A percentile compares a stretch with the other conserved stretches of the same genome.
phyloP scores from a whole-genome alignment of 2,113 vertebrate species.

The Entomyzon cyanotis region DNA sequence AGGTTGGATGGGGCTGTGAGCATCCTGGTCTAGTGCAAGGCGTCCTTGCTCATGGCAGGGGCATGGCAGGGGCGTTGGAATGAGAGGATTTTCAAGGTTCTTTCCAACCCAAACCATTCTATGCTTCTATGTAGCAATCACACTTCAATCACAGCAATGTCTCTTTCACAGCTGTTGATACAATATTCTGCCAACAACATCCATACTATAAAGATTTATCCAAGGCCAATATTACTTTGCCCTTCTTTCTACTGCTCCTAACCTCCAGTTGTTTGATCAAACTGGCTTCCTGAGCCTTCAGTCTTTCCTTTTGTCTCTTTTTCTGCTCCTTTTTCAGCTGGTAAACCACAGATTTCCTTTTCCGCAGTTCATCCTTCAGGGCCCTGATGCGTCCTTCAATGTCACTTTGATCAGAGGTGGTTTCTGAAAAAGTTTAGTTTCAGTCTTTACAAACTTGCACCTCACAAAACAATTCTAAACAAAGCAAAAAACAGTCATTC shows the following conservation, averaged over 20 bases:
- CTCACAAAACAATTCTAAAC: background rate
- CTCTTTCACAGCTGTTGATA: background rate
- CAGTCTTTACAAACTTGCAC: background rate
- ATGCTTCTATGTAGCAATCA: background rate
- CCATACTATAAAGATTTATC: background rate
- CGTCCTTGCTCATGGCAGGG: background rate
- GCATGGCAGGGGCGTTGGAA: background rate
- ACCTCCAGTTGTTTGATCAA: conserved; percentile 94
- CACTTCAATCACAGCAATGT: background rate
- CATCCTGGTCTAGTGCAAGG: background rate
- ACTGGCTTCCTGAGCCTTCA: conserved; percentile 94
- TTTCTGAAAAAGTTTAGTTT: conserved; percentile 76
- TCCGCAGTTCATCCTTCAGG: conserved; percentile 89
- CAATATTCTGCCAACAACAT: background rate
- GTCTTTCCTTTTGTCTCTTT: conserved; percentile 89
- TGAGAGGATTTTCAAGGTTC: background rate
- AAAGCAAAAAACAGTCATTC: background rate
- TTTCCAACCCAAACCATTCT: background rate
- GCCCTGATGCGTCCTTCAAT: conserved; percentile 91
- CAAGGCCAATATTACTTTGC: background rate
- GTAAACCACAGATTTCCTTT: conserved; percentile 89
- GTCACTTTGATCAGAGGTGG: conserved; percentile 93
- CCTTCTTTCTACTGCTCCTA: conserved; percentile 7
- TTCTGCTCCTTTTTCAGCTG: conserved; percentile 95
- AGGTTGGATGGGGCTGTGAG: background rate